phyloP scores from a whole-genome alignment of 2,888 invertebrate species.

The Orthosia incerta region DNA sequence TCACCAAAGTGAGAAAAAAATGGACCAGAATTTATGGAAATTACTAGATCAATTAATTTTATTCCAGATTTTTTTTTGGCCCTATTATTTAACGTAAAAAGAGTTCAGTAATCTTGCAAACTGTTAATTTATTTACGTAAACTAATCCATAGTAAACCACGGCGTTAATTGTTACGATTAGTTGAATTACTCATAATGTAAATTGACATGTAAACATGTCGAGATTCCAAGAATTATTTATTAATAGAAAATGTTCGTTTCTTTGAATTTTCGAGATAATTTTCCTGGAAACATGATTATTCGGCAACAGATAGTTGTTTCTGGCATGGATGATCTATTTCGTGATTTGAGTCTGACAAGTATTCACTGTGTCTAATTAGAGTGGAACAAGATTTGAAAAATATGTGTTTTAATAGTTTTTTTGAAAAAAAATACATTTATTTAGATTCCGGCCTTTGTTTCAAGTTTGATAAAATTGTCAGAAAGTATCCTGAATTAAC shows the following conservation, averaged over 20 bases:
- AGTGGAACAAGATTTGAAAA: background rate
- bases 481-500: background rate
- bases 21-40: no score
- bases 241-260: slow-evolving; percentile 18
- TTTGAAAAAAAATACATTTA: background rate
- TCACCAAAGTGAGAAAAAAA: no score
- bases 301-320: background rate
- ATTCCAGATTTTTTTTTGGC: background rate
- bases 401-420: no score
- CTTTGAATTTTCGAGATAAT: slow-evolving; percentile 9
- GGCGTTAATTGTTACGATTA: slow-evolving; percentile 68
- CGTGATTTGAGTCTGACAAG: no score
- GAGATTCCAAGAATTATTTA: slow-evolving; percentile 25
- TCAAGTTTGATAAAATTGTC: background rate
- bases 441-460: background rate
- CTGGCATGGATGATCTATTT: no score
- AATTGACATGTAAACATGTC: slow-evolving; percentile 70
- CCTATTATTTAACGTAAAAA: background rate
- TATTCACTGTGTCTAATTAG: no score
- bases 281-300: slow-evolving; percentile 4
- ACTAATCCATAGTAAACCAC: slow-evolving; percentile 52
- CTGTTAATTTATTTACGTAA: slow-evolving; percentile 19
- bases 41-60: background rate
- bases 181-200: slow-evolving; percentile 69
- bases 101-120: background rate